These are phyloP conservation scores for Dissostichus mawsoni DNA, from an alignment of 2,113 vertebrate species.

Conservation along the genomic window DNA sequence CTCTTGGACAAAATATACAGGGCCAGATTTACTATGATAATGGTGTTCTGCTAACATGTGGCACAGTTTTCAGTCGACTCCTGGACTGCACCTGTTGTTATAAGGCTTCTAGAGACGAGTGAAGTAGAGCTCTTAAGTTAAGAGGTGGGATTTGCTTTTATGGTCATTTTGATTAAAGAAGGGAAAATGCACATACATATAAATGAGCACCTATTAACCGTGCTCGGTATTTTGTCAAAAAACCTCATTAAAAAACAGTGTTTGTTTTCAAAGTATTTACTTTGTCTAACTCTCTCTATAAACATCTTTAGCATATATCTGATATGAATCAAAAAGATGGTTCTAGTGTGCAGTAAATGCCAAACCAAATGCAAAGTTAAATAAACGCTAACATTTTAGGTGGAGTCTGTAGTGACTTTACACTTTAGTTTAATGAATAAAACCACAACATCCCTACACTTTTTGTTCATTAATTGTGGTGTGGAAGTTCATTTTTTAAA, in stretches of 20 bases:
- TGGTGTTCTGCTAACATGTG: background rate
- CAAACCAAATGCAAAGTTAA: background rate
- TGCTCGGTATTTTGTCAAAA: too few relatives aligned
- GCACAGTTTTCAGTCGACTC: background rate
- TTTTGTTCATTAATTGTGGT: background rate
- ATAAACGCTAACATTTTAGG: background rate
- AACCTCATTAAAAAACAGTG: too few relatives aligned
- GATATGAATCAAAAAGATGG: too few relatives aligned
- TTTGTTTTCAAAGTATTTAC: too few relatives aligned
- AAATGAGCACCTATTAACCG: too few relatives aligned
- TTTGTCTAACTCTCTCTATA: too few relatives aligned
- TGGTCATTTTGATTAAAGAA: background rate
- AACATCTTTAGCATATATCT: too few relatives aligned
- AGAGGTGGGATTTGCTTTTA: background rate
- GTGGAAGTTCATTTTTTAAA: background rate
- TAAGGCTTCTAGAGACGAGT: background rate
- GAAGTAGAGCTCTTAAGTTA: background rate
- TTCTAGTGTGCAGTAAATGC: too few relatives aligned
- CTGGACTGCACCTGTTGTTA: background rate
- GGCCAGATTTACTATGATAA: background rate
- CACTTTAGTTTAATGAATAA: background rate
- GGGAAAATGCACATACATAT: too few relatives aligned
- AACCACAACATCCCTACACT: background rate
- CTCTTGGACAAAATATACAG: constrained; percentile 27
- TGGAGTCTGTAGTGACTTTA: background rate